These are phyloP conservation scores for Meta bourneti DNA, from an alignment of 2,888 invertebrate genomes.

Conservation along the genomic window DNA sequence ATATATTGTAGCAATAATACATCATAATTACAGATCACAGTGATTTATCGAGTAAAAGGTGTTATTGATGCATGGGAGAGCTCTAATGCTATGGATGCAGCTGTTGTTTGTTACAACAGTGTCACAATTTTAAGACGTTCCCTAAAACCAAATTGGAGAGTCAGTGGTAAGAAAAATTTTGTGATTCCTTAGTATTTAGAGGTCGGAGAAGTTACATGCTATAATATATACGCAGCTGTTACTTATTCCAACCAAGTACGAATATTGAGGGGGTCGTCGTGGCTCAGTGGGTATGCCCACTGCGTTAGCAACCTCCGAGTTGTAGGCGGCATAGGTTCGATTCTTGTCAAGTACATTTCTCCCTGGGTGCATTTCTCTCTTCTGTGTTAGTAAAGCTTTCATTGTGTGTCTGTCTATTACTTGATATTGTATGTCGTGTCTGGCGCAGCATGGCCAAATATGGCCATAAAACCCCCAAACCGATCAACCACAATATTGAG, in stretches of 20 bases:
- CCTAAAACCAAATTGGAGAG: conserved; percentile 80
- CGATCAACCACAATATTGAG: background rate
- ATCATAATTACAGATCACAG: background rate
- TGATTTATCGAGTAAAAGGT: background rate
- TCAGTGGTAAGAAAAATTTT: conserved; percentile 79
- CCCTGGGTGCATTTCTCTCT: no score
- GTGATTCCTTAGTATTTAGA: background rate
- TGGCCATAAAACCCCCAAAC: no score
- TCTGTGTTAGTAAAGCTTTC: no score
- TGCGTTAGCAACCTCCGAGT: no score
- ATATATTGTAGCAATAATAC: background rate
- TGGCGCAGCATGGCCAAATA: no score
- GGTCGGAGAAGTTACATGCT: background rate
- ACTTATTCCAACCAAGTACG: background rate
- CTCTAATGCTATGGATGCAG: conserved; percentile 81
- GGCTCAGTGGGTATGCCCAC: no score
- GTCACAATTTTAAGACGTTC: conserved; percentile 80
- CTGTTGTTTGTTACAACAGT: conserved; percentile 80
- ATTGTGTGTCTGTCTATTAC: no score
- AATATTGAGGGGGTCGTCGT: no score
- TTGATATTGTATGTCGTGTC: no score
- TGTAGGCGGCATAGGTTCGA: no score
- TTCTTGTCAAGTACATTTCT: no score
- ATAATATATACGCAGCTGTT: background rate
- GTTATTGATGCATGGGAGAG: conserved; percentile 79